Evolutionary conservation across 2,113 vertebrate species (phyloP), one percentile per base, ranked within the genome.

Genomic region (Istiophorus platypterus): DNA sequence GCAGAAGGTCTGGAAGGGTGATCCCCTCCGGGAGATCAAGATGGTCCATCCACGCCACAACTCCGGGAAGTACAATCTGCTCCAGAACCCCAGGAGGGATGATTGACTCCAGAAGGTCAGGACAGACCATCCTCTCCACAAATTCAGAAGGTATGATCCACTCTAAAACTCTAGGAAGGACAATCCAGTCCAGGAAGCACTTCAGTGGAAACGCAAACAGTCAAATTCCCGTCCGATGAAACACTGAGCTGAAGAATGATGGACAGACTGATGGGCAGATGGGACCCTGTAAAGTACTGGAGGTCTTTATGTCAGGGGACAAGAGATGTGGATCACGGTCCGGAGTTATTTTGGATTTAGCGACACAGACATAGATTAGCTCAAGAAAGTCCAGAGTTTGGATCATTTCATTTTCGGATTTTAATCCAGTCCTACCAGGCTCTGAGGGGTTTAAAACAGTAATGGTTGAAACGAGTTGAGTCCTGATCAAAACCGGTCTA

Each of bases 101-200:
- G 2, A 34, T 24, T 41, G 26, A 18, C 49, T 81, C 69, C 58
- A 66, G 58, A 75, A 9, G 10, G 45, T 67, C 45, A n/a, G n/a
- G 51, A 74, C 66, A 29, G 73, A 80, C 42, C 52, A 69, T 79
- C 84, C 75, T 45, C 86, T 91, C 70, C 54, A 79, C 76, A 83
- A 74, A 73, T 74, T 85, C 58, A 88, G 81, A 66, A 73, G 69
- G 69, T 73, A 78, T 63, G 58, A 88, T 81, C 37, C 57, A 76
- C 6, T 54, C 20, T 52, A 26, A 5, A 54, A 71, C n/a, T 54
- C 13, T 26, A 56, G 4, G 34, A 26, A 26, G 49, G 69, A 64
- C 70, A 72, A 75, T 89, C 73, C 39, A 72, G 82, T 92, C 68
- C 77, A 89, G 92, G 93, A 94, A 95, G 93, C 94, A 94, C 92